phyloP scores from a whole-genome alignment of 2,113 vertebrate species.

The Edolisoma coerulescens region DNA sequence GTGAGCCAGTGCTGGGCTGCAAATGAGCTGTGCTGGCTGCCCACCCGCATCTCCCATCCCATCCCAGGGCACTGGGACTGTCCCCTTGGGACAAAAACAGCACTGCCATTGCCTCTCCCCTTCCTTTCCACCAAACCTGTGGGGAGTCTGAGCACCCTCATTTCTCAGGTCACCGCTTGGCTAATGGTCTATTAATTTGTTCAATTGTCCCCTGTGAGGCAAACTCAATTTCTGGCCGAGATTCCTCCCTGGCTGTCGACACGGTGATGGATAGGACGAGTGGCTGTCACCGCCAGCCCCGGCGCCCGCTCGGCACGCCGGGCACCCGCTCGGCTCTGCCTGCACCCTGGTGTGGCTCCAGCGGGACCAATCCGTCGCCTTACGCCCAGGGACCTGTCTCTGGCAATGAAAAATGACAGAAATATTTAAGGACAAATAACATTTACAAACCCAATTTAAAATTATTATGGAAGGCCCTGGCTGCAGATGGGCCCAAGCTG shows the following conservation, averaged over 20 bases:
- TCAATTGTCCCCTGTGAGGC: constrained; percentile 90
- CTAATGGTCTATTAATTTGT: constrained; percentile 99
- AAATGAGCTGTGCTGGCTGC: not conserved
- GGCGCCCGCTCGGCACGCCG: constrained; percentile 40
- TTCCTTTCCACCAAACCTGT: not conserved
- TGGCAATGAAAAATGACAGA: constrained; percentile 83
- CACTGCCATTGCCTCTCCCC: not conserved
- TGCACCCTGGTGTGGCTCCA: not conserved
- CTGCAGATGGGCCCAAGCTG: constrained; percentile 81
- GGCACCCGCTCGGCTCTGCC: not conserved
- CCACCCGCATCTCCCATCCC: not conserved
- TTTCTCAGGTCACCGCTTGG: constrained; percentile 96
- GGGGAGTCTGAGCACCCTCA: constrained; percentile 74
- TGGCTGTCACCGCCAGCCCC: constrained; percentile 83
- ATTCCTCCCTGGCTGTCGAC: constrained; percentile 80
- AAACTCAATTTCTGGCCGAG: constrained; percentile 90
- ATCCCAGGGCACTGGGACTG: not conserved
- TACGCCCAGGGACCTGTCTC: constrained; percentile 73
- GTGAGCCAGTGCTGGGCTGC: not conserved
- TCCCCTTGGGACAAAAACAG: not conserved
- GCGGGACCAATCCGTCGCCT: constrained; percentile 30
- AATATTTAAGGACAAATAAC: constrained; percentile 85
- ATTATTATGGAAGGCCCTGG: constrained; percentile 74
- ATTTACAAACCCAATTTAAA: constrained; percentile 84
- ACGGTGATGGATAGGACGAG: constrained; percentile 96